A percentile compares a stretch with the other conserved stretches of the same genome.
Evolutionary conservation across 2,113 vertebrate genomes (phyloP).

Genomic region (Eulacestoma nigropectus): DNA sequence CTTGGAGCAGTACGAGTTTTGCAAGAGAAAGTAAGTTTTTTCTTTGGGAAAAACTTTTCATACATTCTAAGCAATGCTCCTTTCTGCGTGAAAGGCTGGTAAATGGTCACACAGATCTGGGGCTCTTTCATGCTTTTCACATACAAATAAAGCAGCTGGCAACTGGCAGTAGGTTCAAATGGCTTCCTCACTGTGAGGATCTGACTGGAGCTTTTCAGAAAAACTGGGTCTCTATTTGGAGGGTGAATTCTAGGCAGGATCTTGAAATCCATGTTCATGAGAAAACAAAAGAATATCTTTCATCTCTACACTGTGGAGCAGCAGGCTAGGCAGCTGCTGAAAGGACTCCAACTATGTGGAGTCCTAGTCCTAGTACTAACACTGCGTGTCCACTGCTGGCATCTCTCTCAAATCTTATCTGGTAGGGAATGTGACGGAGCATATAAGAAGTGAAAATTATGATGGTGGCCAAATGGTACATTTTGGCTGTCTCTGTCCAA

Average conservation of each 20-base stretch:
- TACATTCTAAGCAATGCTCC: neutral
- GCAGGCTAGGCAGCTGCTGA: neutral
- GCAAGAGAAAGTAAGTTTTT: neutral
- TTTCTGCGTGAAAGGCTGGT: neutral
- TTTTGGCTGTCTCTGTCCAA: neutral
- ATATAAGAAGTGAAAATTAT: neutral
- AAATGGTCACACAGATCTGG: neutral
- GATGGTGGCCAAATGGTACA: neutral
- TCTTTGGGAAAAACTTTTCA: neutral
- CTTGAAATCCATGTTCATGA: neutral
- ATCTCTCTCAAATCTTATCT: neutral
- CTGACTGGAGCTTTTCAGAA: neutral
- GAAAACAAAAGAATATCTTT: neutral
- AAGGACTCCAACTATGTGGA: neutral
- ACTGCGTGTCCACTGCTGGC: neutral
- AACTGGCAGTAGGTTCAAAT: neutral
- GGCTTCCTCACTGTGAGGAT: neutral
- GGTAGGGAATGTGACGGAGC: neutral
- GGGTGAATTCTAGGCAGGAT: neutral
- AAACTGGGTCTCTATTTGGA: neutral
- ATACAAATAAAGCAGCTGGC: neutral
- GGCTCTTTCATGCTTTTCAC: neutral
- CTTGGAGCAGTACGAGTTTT: neutral
- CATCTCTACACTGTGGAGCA: neutral
- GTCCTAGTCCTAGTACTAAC: neutral